A percentile compares a stretch with the other conserved stretches of the same genome.
Conservation (phyloP, 2,113 vertebrate species). For the Serranochromis macrocephalus region DNA sequence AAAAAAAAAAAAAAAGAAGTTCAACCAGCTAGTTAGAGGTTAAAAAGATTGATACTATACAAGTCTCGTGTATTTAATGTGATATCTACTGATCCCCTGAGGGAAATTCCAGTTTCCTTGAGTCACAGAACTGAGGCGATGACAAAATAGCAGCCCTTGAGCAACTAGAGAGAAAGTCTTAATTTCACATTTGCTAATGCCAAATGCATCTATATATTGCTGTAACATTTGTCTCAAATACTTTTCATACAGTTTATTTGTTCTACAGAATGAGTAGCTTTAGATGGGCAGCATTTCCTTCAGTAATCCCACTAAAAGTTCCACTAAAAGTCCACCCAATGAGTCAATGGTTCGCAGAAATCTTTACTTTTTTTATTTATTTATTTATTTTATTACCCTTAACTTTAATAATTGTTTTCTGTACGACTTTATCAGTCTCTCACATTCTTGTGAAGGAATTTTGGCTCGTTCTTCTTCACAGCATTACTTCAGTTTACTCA, state of each 20-base stretch:
- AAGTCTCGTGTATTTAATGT: background rate
- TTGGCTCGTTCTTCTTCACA: background rate
- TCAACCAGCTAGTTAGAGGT: background rate
- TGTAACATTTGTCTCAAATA: background rate
- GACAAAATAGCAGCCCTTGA: background rate
- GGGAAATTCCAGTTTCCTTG: background rate
- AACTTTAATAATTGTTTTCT: background rate
- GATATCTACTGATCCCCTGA: background rate
- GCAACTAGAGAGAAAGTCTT: background rate
- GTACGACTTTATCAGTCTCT: background rate
- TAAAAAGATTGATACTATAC: background rate
- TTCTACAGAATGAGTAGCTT: background rate
- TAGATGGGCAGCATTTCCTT: background rate
- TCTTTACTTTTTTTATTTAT: background rate
- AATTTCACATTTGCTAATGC: background rate
- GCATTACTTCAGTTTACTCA: background rate
- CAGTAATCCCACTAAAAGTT: background rate
- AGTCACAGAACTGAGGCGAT: background rate
- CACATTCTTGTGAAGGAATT: background rate
- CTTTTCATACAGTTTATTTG: background rate
- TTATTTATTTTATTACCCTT: accelerated
- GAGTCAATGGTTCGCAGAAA: background rate
- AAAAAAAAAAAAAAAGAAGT: background rate
- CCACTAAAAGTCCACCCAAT: background rate
- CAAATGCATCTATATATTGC: background rate